Evolutionary conservation across 2,888 invertebrate genomes (phyloP), one percentile per base, ranked within the genome.

Genomic region (Petrophora chlorosata): DNA sequence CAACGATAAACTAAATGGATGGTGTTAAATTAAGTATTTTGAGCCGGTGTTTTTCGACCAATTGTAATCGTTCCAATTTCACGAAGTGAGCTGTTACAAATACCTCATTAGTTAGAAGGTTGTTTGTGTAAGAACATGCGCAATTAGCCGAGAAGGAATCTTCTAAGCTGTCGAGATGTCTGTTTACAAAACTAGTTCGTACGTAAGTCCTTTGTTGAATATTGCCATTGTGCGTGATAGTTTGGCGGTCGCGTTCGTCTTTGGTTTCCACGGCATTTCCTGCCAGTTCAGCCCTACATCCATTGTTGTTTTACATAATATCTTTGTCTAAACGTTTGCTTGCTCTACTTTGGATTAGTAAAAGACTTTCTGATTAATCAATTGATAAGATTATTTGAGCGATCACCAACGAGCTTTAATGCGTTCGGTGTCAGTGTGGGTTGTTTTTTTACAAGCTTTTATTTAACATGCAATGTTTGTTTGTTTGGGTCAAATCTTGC

Each of bases 291-390:
- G 65, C 55, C 61, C 65, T 62, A 61, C 54, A 55, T 69, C 73
- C 54, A 79, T 83, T 82, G 76, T 77, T 82, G 76, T 83, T 82
- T n/a, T n/a, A n/a, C n/a, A n/a, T n/a, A n/a, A n/a, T n/a, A n/a
- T 25, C 76, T 81, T 77, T 69, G 58, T 59, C 42, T 41, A 48
- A 49, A 16, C 29, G 56, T 51, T 32, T 36, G 47, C 47, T 49
- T 51, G 42, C 52, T 56, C 56, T 41, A 32, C 30, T 47, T 13
- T 9, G 25, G 41, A 32, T 41, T 47, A 40, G 28, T 34, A 16
- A 15, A 35, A 47, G 35, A 23, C 10, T 39, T 26, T 25, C 39
- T 25, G 39, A 34, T 13, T 28, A 12, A 26, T 19, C 33, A 9
- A 23, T 2, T 17, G 10, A 32, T 12, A 29, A 29, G 13, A 13